Conservation (phyloP, 1,140 invertebrate genomes). For the Tyrophagus putrescentiae region DNA sequence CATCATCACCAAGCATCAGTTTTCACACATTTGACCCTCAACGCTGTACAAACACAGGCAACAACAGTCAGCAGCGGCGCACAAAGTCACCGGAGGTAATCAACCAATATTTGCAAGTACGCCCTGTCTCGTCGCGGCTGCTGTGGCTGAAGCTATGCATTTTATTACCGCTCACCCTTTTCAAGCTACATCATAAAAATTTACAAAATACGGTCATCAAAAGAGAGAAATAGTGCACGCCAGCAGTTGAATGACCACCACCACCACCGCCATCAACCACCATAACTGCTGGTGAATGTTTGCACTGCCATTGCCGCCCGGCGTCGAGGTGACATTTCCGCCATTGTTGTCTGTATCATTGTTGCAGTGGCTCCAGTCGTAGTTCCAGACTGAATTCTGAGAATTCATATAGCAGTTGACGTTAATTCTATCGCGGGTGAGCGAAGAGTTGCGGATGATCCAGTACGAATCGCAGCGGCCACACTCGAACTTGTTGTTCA, state of each 20-base stretch:
- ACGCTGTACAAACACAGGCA: too few relatives aligned
- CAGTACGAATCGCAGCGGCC: background rate
- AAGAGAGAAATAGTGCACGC: background rate
- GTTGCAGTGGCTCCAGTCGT: background rate
- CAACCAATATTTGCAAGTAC: too few relatives aligned
- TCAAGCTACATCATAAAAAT: background rate
- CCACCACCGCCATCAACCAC: background rate
- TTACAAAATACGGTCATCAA: background rate
- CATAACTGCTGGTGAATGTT: background rate
- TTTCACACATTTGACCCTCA: too few relatives aligned
- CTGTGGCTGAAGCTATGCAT: background rate
- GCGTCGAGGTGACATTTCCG: background rate
- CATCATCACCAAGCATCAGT: too few relatives aligned
- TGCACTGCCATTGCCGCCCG: background rate
- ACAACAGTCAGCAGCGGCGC: background rate
- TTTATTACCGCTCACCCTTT: background rate
- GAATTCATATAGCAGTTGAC: conserved; percentile 1
- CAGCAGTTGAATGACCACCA: conserved; percentile 2
- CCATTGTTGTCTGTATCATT: too few relatives aligned
- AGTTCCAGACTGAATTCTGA: background rate
- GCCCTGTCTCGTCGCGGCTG: too few relatives aligned
- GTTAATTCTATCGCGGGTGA: background rate
- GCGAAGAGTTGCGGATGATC: background rate
- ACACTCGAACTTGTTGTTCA: conserved; percentile 1
- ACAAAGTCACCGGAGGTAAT: background rate